A percentile compares a stretch with the other conserved stretches of the same genome.
These are phyloP conservation scores for Otolemur crassicaudatus DNA, from an alignment of 2,797 vertebrate genomes.

Conservation along the genomic window DNA sequence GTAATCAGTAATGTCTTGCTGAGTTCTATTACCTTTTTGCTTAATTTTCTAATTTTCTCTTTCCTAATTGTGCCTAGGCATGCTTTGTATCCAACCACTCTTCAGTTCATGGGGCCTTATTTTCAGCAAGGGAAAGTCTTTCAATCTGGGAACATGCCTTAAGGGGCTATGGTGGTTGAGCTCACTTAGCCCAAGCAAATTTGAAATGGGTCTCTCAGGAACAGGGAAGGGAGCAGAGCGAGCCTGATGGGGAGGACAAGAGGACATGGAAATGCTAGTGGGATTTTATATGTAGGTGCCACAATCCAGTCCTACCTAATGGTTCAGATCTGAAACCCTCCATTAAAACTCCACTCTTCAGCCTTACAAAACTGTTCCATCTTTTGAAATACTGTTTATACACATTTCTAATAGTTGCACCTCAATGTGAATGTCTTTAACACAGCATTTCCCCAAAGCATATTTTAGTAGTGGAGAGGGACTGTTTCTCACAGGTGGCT, in stretches of 20 bases:
- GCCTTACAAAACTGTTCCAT: background rate
- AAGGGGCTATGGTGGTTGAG: background rate
- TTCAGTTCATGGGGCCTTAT: slow-evolving; percentile 1
- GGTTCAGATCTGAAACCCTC: background rate
- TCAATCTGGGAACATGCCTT: background rate
- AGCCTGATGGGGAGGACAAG: background rate
- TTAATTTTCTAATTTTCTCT: slow-evolving; percentile 55
- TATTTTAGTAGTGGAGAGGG: slow-evolving; percentile 39
- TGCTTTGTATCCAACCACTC: background rate
- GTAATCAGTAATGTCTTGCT: slow-evolving; percentile 9
- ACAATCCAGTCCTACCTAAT: background rate
- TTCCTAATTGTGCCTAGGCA: slow-evolving; percentile 1
- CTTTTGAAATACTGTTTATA: background rate
- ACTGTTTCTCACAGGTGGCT: slow-evolving; percentile 40
- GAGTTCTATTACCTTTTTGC: background rate
- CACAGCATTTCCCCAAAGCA: slow-evolving; percentile 10
- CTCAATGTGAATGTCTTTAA: slow-evolving; percentile 36
- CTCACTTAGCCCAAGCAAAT: background rate
- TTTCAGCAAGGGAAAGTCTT: slow-evolving; percentile 25
- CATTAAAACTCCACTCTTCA: background rate
- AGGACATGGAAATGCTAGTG: background rate
- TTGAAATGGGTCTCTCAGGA: slow-evolving; percentile 17
- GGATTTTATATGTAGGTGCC: background rate
- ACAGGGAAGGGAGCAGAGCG: background rate
- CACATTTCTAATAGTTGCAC: background rate